A percentile compares a stretch with the other conserved stretches of the same genome.
Conservation (phyloP, 2,888 invertebrate species). For the Eilema caniola region DNA sequence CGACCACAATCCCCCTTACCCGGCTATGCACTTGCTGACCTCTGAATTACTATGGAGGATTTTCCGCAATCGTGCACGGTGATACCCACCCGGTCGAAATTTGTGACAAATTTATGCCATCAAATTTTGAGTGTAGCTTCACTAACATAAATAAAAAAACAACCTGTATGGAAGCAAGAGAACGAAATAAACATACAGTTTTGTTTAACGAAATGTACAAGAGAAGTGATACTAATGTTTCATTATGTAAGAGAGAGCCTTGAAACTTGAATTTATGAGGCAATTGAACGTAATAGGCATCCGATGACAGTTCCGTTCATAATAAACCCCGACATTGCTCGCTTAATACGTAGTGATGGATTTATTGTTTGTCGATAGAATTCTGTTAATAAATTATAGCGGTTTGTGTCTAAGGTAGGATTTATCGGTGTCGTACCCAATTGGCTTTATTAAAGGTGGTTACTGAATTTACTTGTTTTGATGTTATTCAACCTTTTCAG, state of each 20-base stretch:
- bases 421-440: slow-evolving; percentile 15
- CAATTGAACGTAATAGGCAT: slow-evolving; percentile 64
- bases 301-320: slow-evolving; percentile 68
- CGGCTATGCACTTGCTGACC: no score
- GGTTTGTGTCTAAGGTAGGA: slow-evolving; percentile 23
- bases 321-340: slow-evolving; percentile 61
- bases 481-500: background rate
- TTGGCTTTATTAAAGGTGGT: slow-evolving; percentile 15
- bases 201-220: slow-evolving; percentile 16
- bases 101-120: no score
- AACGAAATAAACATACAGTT: background rate
- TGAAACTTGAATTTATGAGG: slow-evolving; percentile 63
- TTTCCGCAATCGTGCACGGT: no score
- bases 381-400: slow-evolving; percentile 34
- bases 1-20: no score
- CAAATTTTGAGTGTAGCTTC: no score
- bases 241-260: slow-evolving; percentile 43
- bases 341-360: slow-evolving; percentile 53
- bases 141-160: no score
- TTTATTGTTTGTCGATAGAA: slow-evolving; percentile 45
- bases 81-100: no score
- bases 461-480: background rate
- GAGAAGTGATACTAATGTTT: slow-evolving; percentile 46
- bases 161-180: background rate
- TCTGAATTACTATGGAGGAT: no score